Evolutionary conservation across 1,140 invertebrate species (phyloP).

Genomic region (Polypedilum pembai): DNA sequence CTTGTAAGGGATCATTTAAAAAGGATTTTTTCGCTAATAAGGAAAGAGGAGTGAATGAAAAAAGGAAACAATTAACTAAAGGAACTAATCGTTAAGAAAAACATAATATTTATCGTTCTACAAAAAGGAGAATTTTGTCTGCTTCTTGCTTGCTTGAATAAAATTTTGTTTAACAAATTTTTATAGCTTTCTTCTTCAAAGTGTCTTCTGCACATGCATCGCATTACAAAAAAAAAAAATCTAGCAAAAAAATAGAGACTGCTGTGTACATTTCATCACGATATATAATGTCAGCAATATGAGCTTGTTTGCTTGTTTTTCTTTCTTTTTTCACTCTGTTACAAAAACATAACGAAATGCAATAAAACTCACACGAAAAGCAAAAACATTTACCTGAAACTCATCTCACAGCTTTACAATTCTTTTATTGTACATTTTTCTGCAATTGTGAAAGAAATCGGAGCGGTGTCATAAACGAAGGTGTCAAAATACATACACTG

Average conservation of each 20-base stretch:
- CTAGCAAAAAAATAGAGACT: too few species aligned
- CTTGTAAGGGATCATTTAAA: conserved; percentile 17
- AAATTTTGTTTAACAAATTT: not conserved
- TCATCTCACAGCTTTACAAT: not conserved
- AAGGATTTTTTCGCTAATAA: conserved; percentile 10
- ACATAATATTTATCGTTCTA: not conserved
- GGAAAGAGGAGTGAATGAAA: not conserved
- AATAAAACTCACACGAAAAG: too few species aligned
- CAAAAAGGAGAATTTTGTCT: not conserved
- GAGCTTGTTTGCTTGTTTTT: not conserved
- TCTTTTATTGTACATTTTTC: conserved; percentile 14
- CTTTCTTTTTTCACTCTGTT: too few species aligned
- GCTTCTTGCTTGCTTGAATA: not conserved
- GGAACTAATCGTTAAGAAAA: conserved; percentile 13
- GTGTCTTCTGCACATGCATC: not conserved
- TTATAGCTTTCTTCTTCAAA: not conserved
- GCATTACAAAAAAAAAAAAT: not conserved
- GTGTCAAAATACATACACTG: conserved; percentile 10
- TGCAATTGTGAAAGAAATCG: not conserved
- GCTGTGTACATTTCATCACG: not conserved
- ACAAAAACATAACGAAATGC: not conserved
- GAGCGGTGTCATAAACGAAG: conserved; percentile 13
- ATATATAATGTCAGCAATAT: conserved; percentile 1
- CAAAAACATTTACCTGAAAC: not conserved
- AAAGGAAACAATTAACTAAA: conserved; percentile 1